Evolutionary conservation across 2,797 vertebrate genomes (phyloP), one percentile per base, ranked within the genome.

Genomic region (Coranthus polyacanthus): DNA sequence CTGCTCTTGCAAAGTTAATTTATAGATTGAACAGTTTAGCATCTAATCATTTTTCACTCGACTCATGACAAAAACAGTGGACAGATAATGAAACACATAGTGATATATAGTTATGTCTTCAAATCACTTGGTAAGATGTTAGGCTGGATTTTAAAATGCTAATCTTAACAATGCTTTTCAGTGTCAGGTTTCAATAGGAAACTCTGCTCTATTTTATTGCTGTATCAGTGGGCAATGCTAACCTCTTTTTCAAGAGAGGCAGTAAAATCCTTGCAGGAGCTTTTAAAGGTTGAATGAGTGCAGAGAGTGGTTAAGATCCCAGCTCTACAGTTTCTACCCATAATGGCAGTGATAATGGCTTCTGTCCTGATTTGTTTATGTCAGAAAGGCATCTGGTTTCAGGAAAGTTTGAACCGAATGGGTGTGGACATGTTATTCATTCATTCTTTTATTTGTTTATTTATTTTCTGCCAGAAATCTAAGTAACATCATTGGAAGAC

Each of bases 381-480:
- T 85, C 75, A 78, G 77, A 81, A 79, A 68, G 72, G 69, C 70
- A 84, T 92, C 80, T 78, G 81, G 76, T 91, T 91, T 92, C 78
- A 88, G 78, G 72, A 90, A 88, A 88, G 75, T 50, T 26, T 21
- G 52, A 71, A 39, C 57, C 73, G 53, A 73, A 73, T 51, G 62
- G 45, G 45, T 34, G 46, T 79, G 60, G 55, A 56, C 60, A 61
- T 79, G 56, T 70, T 46, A 47, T 60, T 66, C 22, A 2, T 60
- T 49, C 24, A 22, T 60, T 66, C 22, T 2, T 60, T 49, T 21
- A 22, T 59, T 78, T 49, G 63, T 65, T 60, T 49, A 45, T 83
- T 81, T 72, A 57, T 82, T 73, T 77, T 61, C 52, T 72, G 47
- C 64, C 60, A 64, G 69, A 59, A 65, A 82, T 78, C 55, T 65